phyloP scores from a whole-genome alignment of 2,113 vertebrate species.

The Strix uralensis region DNA sequence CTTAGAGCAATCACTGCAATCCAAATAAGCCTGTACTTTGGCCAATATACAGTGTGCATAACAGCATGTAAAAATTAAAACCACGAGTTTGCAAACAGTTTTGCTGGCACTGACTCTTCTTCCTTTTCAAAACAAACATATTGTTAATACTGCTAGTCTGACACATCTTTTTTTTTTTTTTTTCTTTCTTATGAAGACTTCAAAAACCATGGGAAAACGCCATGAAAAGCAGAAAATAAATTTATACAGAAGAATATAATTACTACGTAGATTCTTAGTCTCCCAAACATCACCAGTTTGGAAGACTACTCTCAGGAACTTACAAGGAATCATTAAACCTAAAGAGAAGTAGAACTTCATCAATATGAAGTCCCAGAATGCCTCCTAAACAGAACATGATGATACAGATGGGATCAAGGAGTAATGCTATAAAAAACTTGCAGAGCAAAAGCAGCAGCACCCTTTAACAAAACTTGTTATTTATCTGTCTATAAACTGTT shows the following conservation, averaged over 20 bases:
- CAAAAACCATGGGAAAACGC: not conserved
- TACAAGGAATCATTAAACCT: not conserved
- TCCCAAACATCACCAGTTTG: not conserved
- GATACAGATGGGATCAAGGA: not conserved
- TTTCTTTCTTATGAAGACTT: not conserved
- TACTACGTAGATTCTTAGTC: not conserved
- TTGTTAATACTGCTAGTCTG: not conserved
- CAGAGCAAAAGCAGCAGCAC: not conserved
- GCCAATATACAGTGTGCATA: not conserved
- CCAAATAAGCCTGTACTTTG: not conserved
- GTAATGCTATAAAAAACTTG: not conserved
- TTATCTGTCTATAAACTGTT: not conserved
- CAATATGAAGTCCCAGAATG: not conserved
- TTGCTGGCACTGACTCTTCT: not conserved
- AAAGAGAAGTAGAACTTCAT: not conserved
- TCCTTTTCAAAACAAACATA: not conserved
- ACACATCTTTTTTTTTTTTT: rapidly evolving
- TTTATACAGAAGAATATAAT: not conserved
- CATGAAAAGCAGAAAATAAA: not conserved
- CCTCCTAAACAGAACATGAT: not conserved
- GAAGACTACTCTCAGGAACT: not conserved
- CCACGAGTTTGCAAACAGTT: not conserved
- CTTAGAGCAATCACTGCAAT: not conserved
- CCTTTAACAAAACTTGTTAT: not conserved
- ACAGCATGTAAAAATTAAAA: not conserved